Evolutionary conservation across 2,888 invertebrate genomes (phyloP).

Genomic region (Heliconius aoede): DNA sequence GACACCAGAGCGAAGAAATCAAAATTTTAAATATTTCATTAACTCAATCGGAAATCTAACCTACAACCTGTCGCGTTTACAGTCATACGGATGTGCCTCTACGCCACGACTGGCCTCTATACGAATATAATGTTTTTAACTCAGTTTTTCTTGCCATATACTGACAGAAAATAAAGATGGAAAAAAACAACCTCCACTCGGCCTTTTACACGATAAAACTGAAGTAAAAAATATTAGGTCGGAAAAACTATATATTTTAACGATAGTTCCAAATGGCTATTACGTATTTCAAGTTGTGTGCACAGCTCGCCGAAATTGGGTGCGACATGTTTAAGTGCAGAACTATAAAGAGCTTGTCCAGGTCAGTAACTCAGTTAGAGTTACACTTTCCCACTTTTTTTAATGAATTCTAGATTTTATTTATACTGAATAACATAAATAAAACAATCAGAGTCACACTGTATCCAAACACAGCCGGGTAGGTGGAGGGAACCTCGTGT

Average conservation of each 20-base stretch:
- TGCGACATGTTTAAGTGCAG: slow-evolving; percentile 61
- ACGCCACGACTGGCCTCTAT: neutral
- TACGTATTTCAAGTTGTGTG: slow-evolving; percentile 38
- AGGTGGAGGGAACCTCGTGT: too few relatives aligned
- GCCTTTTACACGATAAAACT: neutral
- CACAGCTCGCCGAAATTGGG: slow-evolving; percentile 42
- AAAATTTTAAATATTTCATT: too few relatives aligned
- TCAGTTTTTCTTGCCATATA: neutral
- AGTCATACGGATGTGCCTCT: too few relatives aligned
- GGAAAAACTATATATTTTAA: slow-evolving; percentile 27
- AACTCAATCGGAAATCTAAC: too few relatives aligned
- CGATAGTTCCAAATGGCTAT: slow-evolving; percentile 30
- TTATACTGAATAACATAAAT: slow-evolving; percentile 6
- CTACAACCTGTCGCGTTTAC: too few relatives aligned
- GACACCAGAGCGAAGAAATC: too few relatives aligned
- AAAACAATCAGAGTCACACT: too few relatives aligned
- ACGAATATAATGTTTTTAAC: neutral
- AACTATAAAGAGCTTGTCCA: slow-evolving; percentile 70
- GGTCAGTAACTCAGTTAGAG: slow-evolving; percentile 66
- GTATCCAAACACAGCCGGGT: too few relatives aligned
- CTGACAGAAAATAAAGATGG: neutral
- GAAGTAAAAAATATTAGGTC: slow-evolving; percentile 18
- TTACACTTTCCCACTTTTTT: slow-evolving; percentile 50
- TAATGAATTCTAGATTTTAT: slow-evolving; percentile 45
- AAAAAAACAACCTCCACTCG: neutral